Percentiles rank a stretch among this genome's conserved stretches.
phyloP scores from a whole-genome alignment of 2,888 invertebrate species.

The Oligia strigilis region DNA sequence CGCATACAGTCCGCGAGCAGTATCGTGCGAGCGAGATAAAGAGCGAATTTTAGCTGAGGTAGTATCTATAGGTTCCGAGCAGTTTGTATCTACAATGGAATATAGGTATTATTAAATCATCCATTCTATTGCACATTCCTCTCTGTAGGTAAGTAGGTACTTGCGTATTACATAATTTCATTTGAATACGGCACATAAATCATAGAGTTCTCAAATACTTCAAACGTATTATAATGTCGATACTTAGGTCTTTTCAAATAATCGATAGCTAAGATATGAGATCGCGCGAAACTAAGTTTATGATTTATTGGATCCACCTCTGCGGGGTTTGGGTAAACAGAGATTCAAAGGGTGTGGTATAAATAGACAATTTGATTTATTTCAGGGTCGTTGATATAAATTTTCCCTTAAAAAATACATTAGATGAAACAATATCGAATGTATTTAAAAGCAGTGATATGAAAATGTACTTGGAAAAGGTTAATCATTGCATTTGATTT shows the following conservation, averaged over 20 bases:
- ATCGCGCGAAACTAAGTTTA: constrained; percentile 72
- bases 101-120: constrained; percentile 22
- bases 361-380: constrained; percentile 62
- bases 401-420: constrained; percentile 27
- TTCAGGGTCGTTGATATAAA: constrained; percentile 21
- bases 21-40: too few species aligned
- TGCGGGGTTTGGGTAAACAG: constrained; percentile 68
- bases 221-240: constrained; percentile 51
- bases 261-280: constrained; percentile 74
- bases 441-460: constrained; percentile 30
- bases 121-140: constrained; percentile 20
- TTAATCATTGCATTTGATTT: constrained; percentile 47
- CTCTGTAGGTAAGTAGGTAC: background rate
- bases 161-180: constrained; percentile 37
- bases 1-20: too few species aligned
- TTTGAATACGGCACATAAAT: constrained; percentile 53
- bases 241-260: constrained; percentile 61
- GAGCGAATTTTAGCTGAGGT: too few species aligned
- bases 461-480: constrained; percentile 47
- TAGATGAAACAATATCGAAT: constrained; percentile 37
- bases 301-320: constrained; percentile 76
- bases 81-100: constrained; percentile 12
- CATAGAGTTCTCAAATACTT: constrained; percentile 54
- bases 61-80: too few species aligned
- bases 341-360: constrained; percentile 62